Conservation (phyloP, 1,140 invertebrate species). For the Chrysoperla carnea region DNA sequence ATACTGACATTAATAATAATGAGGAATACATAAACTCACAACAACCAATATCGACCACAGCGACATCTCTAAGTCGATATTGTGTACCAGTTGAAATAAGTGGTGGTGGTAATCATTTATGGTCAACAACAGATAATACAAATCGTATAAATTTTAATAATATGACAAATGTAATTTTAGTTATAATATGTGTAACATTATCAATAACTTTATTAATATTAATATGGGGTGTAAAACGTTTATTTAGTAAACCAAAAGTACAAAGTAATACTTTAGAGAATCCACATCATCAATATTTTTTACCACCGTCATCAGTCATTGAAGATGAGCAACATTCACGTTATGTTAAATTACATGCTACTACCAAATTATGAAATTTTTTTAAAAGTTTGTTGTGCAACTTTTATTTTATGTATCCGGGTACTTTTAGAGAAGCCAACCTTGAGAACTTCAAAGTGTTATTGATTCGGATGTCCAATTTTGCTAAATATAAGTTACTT, state of each 20-base stretch:
- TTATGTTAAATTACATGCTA: conserved; percentile 41
- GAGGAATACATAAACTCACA: too few species aligned
- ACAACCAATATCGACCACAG: too few species aligned
- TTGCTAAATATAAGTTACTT: too few species aligned
- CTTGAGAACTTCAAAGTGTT: too few species aligned
- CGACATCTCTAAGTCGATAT: too few species aligned
- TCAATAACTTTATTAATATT: conserved; percentile 30
- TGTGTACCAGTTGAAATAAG: too few species aligned
- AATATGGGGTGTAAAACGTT: conserved; percentile 31
- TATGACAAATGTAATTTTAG: conserved; percentile 28
- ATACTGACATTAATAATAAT: conserved; percentile 1
- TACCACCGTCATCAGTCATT: conserved; percentile 26
- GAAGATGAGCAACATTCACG: conserved; percentile 28
- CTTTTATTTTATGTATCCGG: too few species aligned
- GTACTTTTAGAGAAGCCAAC: too few species aligned
- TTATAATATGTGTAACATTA: conserved; percentile 29
- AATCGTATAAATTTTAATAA: conserved; percentile 25
- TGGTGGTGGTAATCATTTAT: too few species aligned
- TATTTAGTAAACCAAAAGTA: conserved; percentile 29
- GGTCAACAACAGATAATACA: conserved; percentile 8
- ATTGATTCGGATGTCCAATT: too few species aligned
- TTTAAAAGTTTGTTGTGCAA: too few species aligned
- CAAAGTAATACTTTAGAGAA: conserved; percentile 18
- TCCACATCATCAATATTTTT: conserved; percentile 30
- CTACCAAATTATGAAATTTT: conserved; percentile 28